Conservation (phyloP, 2,113 vertebrate species). For the Colinus virginianus region DNA sequence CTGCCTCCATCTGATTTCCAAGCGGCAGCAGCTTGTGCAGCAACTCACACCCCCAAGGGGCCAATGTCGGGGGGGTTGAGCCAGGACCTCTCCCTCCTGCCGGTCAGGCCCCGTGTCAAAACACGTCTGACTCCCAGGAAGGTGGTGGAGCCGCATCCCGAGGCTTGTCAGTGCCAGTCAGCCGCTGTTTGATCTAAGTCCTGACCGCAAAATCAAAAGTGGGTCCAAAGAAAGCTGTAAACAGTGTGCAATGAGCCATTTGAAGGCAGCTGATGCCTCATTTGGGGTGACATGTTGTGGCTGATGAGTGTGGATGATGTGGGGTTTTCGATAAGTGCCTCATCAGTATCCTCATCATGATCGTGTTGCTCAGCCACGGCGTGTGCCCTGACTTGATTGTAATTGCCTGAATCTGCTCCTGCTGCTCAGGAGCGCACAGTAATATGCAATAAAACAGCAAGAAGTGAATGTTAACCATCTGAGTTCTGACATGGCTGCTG, state of each 20-base stretch:
- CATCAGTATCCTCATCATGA: constrained; percentile 99
- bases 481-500: constrained; percentile 84
- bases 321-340: constrained; percentile 98
- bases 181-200: constrained; percentile 84
- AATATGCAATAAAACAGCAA: constrained; percentile 99
- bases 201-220: constrained; percentile 86
- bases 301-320: constrained; percentile 91
- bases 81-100: constrained; percentile 45
- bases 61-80: constrained; percentile 5
- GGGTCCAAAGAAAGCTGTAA: constrained; percentile 92
- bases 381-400: constrained; percentile 99
- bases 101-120: constrained; percentile 30
- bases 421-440: constrained; percentile 93
- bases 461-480: constrained; percentile 90
- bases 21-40: constrained; percentile 2
- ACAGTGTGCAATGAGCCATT: constrained; percentile 86
- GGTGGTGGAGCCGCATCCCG: background rate
- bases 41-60: constrained; percentile 32
- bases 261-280: constrained; percentile 86
- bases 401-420: constrained; percentile 99
- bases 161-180: constrained; percentile 66
- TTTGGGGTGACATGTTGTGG: constrained; percentile 89
- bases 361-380: constrained; percentile 93
- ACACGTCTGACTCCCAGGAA: constrained; percentile 56
- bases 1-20: background rate